Evolutionary conservation across 2,113 vertebrate genomes (phyloP).

Genomic region (Anarrhichthys ocellatus): DNA sequence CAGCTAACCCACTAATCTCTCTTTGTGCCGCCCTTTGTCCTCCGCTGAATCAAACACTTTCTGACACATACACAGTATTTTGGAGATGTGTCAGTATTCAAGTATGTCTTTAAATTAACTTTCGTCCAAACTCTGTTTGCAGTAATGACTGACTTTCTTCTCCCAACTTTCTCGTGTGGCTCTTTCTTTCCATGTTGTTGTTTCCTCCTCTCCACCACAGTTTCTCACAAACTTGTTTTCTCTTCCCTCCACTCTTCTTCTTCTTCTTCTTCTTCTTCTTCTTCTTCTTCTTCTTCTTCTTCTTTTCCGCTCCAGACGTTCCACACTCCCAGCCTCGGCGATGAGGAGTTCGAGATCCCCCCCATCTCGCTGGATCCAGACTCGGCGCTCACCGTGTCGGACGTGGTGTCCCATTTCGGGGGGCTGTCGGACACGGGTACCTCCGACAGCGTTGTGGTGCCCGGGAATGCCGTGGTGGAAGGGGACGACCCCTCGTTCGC

Average conservation of each 20-base stretch:
- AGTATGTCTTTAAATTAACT: background rate
- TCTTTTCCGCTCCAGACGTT: constrained; percentile 83
- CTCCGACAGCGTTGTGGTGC: constrained; percentile 81
- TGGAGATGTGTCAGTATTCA: background rate
- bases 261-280: background rate
- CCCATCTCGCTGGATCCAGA: constrained; percentile 92
- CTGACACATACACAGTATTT: background rate
- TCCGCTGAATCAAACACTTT: background rate
- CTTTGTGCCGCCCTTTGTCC: too few relatives aligned
- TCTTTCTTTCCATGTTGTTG: background rate
- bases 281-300: background rate
- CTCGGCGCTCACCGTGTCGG: constrained; percentile 88
- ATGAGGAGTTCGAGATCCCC: constrained; percentile 95
- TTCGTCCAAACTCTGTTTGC: background rate
- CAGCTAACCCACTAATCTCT: background rate
- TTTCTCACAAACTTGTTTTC: background rate
- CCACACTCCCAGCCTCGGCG: constrained; percentile 92
- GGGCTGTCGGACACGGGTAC: constrained; percentile 86
- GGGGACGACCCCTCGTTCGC: constrained; percentile 84
- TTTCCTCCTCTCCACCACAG: background rate
- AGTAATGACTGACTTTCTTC: background rate
- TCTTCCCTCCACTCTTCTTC: background rate
- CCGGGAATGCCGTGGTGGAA: constrained; percentile 86
- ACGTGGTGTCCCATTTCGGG: constrained; percentile 90
- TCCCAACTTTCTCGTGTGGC: background rate